A percentile compares a stretch with the other conserved stretches of the same genome.
phyloP scores from a whole-genome alignment of 2,113 vertebrate species.

The Myrmecobius fasciatus region DNA sequence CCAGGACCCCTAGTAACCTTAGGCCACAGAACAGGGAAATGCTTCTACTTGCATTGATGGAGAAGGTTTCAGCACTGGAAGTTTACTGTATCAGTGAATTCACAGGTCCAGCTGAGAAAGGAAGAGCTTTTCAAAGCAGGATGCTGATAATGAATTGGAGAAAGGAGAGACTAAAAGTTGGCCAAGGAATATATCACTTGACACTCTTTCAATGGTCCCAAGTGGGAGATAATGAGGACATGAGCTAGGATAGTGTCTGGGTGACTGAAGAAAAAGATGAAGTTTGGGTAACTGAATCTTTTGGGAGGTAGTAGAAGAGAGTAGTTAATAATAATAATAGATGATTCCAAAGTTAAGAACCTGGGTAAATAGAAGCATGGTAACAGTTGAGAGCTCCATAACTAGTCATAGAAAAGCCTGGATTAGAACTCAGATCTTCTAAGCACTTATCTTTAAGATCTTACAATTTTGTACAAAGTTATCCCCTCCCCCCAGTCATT shows the following conservation, averaged over 20 bases:
- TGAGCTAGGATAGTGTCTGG: not conserved
- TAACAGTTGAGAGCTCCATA: not conserved
- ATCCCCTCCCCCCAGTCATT: not conserved
- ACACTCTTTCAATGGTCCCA: not conserved
- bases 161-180: not conserved
- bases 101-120: not conserved
- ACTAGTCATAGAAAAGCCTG: not conserved
- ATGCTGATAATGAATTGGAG: not conserved
- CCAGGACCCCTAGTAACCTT: not conserved
- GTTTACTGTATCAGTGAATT: not conserved
- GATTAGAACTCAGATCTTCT: not conserved
- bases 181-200: not conserved
- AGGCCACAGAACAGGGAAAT: not conserved
- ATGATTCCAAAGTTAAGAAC: not conserved
- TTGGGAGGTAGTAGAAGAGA: not conserved
- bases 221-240: not conserved
- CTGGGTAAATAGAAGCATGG: not conserved
- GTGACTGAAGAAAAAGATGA: not conserved
- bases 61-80: not conserved
- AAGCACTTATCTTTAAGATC: not conserved
- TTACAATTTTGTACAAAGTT: not conserved
- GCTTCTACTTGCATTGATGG: not conserved
- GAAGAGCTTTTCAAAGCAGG: not conserved
- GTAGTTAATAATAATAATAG: not conserved
- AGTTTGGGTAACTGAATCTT: not conserved